Conservation (phyloP, 2,888 invertebrate species). For the Glaucopsyche alexis region DNA sequence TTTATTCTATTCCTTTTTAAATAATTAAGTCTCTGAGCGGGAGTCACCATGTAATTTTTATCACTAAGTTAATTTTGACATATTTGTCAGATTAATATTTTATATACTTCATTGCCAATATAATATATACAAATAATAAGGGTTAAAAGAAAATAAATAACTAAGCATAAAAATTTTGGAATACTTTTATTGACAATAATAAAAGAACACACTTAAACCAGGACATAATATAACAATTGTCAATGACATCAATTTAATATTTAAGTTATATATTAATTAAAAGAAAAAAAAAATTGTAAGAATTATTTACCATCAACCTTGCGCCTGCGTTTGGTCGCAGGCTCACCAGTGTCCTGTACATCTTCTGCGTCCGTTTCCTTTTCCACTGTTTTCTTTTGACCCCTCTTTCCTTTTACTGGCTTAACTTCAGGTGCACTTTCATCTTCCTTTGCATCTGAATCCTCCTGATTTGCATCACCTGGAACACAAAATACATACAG, state of each 20-base stretch:
- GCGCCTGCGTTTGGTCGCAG: conserved; percentile 62
- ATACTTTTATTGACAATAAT: conserved; percentile 66
- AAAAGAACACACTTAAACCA: conserved; percentile 64
- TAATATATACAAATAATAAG: conserved; percentile 24
- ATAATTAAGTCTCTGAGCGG: background rate
- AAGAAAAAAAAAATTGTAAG: conserved; percentile 49
- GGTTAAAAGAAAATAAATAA: conserved; percentile 54
- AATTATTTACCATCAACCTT: conserved; percentile 71
- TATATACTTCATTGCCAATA: conserved; percentile 8
- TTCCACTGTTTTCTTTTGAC: conserved; percentile 57
- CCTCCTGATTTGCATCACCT: conserved; percentile 58
- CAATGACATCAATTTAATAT: conserved; percentile 42
- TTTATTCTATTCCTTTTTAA: background rate
- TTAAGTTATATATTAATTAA: conserved; percentile 32
- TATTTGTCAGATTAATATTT: background rate
- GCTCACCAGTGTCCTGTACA: conserved; percentile 56
- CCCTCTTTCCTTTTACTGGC: conserved; percentile 61
- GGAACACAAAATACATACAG: conserved; percentile 37
- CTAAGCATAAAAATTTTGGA: conserved; percentile 57
- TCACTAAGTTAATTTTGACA: background rate
- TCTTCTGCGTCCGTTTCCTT: conserved; percentile 49
- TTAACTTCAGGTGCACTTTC: conserved; percentile 54
- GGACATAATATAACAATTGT: conserved; percentile 62
- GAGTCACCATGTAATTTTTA: background rate
- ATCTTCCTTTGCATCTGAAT: conserved; percentile 45